These are phyloP conservation scores for Mesocricetus auratus DNA, from an alignment of 2,113 vertebrate genomes.

Conservation along the genomic window DNA sequence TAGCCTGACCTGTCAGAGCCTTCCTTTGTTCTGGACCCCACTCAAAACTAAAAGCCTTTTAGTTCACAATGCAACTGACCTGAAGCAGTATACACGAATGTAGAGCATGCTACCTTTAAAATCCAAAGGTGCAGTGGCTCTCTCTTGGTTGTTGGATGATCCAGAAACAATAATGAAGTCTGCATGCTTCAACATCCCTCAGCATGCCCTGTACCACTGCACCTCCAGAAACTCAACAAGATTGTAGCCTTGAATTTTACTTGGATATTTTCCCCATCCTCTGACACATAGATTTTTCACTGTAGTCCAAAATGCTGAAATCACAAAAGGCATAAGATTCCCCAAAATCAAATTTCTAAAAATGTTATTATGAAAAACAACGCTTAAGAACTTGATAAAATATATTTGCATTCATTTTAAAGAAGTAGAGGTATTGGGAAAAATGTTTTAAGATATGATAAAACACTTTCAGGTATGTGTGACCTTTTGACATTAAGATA, in stretches of 20 bases:
- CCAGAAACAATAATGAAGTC: neutral
- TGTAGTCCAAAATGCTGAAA: neutral
- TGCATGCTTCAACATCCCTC: no score
- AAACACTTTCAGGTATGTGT: neutral
- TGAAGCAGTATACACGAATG: neutral
- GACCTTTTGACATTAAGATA: neutral
- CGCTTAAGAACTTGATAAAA: neutral
- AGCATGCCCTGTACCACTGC: neutral
- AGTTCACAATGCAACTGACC: no score
- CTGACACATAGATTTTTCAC: neutral
- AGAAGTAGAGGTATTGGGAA: neutral
- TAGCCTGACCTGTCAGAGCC: neutral
- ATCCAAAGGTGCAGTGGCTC: neutral
- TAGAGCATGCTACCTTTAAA: neutral
- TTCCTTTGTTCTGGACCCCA: neutral
- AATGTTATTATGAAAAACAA: neutral
- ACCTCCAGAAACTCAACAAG: neutral
- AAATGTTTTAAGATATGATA: neutral
- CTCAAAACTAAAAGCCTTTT: neutral
- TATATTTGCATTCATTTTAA: neutral
- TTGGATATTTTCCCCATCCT: neutral
- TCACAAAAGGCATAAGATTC: neutral
- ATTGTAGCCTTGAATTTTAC: no score
- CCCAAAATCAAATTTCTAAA: neutral
- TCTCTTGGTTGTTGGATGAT: neutral